Evolutionary conservation across 2,888 invertebrate genomes (phyloP).

Genomic region (Tetropium fuscum): DNA sequence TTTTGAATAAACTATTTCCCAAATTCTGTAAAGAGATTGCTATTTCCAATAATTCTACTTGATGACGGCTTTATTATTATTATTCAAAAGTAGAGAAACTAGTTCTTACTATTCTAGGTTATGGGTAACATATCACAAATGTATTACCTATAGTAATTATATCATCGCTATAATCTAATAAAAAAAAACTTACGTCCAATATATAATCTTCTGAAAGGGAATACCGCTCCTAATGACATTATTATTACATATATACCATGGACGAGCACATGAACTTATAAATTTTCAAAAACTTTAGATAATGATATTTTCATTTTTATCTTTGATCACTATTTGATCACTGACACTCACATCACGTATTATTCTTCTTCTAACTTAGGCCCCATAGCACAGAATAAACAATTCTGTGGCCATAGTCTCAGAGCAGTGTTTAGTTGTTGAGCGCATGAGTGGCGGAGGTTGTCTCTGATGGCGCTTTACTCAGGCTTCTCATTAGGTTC

Average conservation of each 20-base stretch:
- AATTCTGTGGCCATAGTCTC: too few species aligned
- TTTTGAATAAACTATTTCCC: conserved; percentile 24
- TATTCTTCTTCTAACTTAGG: not conserved
- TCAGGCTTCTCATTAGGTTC: too few species aligned
- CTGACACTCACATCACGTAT: too few species aligned
- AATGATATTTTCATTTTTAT: conserved; percentile 6
- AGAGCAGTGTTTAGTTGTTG: too few species aligned
- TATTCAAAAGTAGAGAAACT: too few species aligned
- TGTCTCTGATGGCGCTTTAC: too few species aligned
- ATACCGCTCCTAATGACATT: conserved; percentile 50
- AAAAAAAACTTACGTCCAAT: conserved; percentile 52
- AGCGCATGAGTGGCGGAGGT: too few species aligned
- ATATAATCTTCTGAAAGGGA: conserved; percentile 46
- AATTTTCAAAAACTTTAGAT: not conserved
- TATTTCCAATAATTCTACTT: conserved; percentile 23
- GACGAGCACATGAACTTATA: not conserved
- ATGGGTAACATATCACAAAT: conserved; percentile 16
- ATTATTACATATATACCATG: conserved; percentile 3
- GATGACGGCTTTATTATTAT: conserved; percentile 13
- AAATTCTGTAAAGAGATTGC: conserved; percentile 42
- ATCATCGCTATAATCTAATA: not conserved
- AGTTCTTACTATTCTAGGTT: too few species aligned
- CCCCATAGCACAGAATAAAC: not conserved
- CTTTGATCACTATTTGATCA: too few species aligned
- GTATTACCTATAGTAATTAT: not conserved